These are phyloP conservation scores for Trichosurus vulpecula DNA, from an alignment of 2,797 vertebrate genomes.

Conservation along the genomic window DNA sequence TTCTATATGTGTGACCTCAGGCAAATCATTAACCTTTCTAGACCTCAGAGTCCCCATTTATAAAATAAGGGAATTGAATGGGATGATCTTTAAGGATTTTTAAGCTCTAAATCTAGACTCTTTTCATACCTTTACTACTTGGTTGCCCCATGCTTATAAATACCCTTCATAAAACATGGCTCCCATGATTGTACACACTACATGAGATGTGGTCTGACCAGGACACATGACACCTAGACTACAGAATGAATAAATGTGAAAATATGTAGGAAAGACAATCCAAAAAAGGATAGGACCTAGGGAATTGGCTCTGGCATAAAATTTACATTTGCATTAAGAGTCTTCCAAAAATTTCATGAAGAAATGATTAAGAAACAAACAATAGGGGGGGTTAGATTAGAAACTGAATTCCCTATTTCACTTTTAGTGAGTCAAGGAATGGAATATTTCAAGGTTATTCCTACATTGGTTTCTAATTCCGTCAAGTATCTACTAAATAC, in stretches of 20 bases:
- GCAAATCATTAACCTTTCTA: neutral
- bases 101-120: neutral
- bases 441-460: conserved; percentile 9
- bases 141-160: neutral
- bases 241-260: neutral
- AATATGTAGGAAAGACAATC: neutral
- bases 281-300: neutral
- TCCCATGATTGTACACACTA: neutral
- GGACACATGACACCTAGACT: neutral
- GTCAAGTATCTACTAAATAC: conserved; percentile 15
- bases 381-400: conserved; percentile 24
- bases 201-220: neutral
- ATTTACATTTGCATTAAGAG: neutral
- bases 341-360: conserved; percentile 27
- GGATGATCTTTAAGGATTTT: neutral
- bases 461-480: conserved; percentile 32
- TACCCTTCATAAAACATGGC: neutral
- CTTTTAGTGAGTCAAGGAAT: conserved; percentile 52
- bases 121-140: neutral
- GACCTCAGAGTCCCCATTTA: neutral
- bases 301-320: neutral
- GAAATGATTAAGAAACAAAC: conserved; percentile 17
- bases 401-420: conserved; percentile 8
- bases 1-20: neutral
- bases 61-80: neutral